Evolutionary conservation across 2,888 invertebrate genomes (phyloP).

Genomic region (Morpho achilles): DNA sequence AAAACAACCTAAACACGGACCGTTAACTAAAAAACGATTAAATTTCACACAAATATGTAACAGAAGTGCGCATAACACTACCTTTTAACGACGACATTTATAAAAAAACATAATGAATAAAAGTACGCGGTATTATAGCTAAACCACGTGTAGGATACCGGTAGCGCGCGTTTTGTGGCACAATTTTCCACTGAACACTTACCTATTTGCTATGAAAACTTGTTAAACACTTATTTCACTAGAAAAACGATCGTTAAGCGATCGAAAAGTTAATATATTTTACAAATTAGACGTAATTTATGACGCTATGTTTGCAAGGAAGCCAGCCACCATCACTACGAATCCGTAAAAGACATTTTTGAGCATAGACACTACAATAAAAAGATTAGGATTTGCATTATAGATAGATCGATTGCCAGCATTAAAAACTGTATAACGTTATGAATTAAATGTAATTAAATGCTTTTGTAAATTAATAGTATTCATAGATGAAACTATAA

Average conservation of each 20-base stretch:
- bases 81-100: slow-evolving; percentile 37
- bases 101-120: slow-evolving; percentile 50
- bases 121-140: slow-evolving; percentile 56
- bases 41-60: slow-evolving; percentile 39
- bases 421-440: background rate
- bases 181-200: slow-evolving; percentile 63
- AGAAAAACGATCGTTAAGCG: slow-evolving; percentile 55
- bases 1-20: slow-evolving; percentile 56
- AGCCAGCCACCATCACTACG: slow-evolving; percentile 79
- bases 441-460: too few relatives aligned
- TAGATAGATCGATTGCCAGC: slow-evolving; percentile 9
- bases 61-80: slow-evolving; percentile 35
- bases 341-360: slow-evolving; percentile 77
- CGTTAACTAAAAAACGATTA: slow-evolving; percentile 41
- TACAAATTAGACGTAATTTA: slow-evolving; percentile 67
- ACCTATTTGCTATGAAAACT: slow-evolving; percentile 69
- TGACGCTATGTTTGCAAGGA: slow-evolving; percentile 74
- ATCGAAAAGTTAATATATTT: slow-evolving; percentile 55
- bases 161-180: slow-evolving; percentile 63
- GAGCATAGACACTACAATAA: slow-evolving; percentile 66
- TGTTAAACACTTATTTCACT: slow-evolving; percentile 75
- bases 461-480: too few relatives aligned
- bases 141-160: slow-evolving; percentile 75
- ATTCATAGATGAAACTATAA: too few relatives aligned
- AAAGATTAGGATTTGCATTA: slow-evolving; percentile 22